Base-by-base conservation (phyloP, 2,888 invertebrate species). In the Drosophila mayaguana region DNA sequence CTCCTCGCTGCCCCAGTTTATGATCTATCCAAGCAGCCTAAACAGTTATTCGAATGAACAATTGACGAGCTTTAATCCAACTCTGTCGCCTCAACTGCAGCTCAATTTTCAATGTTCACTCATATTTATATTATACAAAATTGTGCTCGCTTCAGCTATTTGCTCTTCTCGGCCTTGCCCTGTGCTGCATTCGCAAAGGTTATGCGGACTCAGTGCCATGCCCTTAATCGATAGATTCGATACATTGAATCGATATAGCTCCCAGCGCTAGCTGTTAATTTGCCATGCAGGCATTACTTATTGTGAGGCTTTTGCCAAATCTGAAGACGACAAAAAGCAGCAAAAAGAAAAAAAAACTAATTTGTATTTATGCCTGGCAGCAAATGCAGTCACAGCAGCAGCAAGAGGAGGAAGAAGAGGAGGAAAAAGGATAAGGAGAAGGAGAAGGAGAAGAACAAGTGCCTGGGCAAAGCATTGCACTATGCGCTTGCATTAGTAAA, bases 401-500 rank as follows among this genome's bases (percentile, higher is more conserved):
- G n/a, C n/a, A 46, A 16, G 16, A 28, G 11, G 32, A 40, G 20
- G 56, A 70, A 8, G 45, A 40, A 6, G 20, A 38, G 11, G 6
- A n/a, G n/a, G n/a, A n/a, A n/a, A n/a, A 0, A 38, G 16, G 2
- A 38, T 7, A 7, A 16, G 38, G 16, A 38, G 38, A 38, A 1
- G 38, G 7, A 16, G 16, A 38, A 38, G 38, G 16, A 5, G 38
- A 36, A 14, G 36, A n/a, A 14, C 43, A 55, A 32, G 45, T 32
- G 61, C 43, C 42, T 62, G 72, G 48, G 34, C 55, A 59, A 64
- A 60, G 70, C 64, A 64, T 43, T 66, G 86, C 83, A 70, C 70
- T 70, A 80, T 85, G 86, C 87, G 90, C 84, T 89, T 87, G 89
- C 86, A 89, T 81, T 81, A 78, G 83, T 89, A 91, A 91, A 85